These are phyloP conservation scores for Microctenopoma lineatum DNA, from an alignment of 2,797 vertebrate species.

Conservation along the genomic window DNA sequence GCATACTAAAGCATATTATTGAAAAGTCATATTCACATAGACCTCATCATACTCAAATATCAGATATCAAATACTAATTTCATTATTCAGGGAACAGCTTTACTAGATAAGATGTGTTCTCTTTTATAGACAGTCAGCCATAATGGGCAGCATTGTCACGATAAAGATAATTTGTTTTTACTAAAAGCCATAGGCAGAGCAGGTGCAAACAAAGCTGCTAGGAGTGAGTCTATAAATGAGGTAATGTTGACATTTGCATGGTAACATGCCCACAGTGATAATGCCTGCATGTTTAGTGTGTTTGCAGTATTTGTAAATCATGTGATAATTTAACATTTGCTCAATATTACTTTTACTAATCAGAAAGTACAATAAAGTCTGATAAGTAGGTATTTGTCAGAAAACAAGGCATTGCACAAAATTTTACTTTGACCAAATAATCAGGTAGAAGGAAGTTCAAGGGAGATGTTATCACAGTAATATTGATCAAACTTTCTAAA, in stretches of 20 bases:
- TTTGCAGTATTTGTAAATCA: background rate
- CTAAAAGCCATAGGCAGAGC: conserved; percentile 1
- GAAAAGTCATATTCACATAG: conserved; percentile 3
- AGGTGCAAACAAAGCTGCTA: background rate
- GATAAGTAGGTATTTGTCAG: background rate
- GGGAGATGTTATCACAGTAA: background rate
- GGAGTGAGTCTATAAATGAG: background rate
- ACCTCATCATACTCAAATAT: conserved; percentile 1
- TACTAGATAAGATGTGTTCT: background rate
- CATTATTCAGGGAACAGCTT: conserved; percentile 7
- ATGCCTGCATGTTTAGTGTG: background rate
- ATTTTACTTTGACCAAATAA: background rate
- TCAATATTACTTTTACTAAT: background rate
- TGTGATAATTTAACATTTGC: background rate
- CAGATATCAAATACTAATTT: background rate
- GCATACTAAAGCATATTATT: background rate
- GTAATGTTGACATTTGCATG: background rate
- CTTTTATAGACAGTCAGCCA: conserved; percentile 10
- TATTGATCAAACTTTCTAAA: conserved; percentile 8
- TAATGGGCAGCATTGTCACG: conserved; percentile 4
- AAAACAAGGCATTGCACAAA: background rate
- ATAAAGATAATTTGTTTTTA: conserved; percentile 11
- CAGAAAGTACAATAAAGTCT: background rate
- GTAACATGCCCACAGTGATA: background rate
- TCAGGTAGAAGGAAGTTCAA: conserved; percentile 6